Evolutionary conservation across 2,797 vertebrate genomes (phyloP).

Genomic region (Enteromius treurensis): DNA sequence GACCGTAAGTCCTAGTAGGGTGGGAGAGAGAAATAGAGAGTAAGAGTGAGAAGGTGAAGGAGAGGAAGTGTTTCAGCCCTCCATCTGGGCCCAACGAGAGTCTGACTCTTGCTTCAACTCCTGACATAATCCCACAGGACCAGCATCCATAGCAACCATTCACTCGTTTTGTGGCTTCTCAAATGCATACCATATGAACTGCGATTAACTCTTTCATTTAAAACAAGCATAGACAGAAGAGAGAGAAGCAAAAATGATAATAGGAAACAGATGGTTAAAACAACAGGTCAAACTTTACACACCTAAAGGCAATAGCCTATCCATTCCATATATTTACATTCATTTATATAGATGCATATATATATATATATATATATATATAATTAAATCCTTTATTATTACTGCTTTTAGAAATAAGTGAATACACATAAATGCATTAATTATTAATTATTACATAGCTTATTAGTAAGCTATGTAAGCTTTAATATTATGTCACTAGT

Average conservation of each 20-base stretch:
- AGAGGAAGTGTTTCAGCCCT: slow-evolving; percentile 60
- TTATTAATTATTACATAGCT: neutral
- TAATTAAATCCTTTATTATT: too few species aligned
- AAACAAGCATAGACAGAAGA: slow-evolving; percentile 47
- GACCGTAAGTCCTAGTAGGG: slow-evolving; percentile 45
- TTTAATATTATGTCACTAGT: too few species aligned
- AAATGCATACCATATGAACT: slow-evolving; percentile 63
- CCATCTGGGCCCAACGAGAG: slow-evolving; percentile 64
- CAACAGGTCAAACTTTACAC: slow-evolving; percentile 44
- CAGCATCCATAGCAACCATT: slow-evolving; percentile 61
- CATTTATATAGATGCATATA: neutral
- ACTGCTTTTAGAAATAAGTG: too few species aligned
- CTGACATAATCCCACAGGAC: slow-evolving; percentile 51
- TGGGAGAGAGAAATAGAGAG: slow-evolving; percentile 47
- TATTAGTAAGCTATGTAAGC: too few species aligned
- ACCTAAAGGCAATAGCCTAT: neutral
- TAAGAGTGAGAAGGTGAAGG: slow-evolving; percentile 44
- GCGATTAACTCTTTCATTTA: slow-evolving; percentile 64
- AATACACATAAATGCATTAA: too few species aligned
- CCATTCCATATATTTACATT: neutral
- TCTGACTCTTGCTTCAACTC: slow-evolving; percentile 58
- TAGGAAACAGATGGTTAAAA: slow-evolving; percentile 65
- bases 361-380: too few species aligned
- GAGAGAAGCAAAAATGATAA: slow-evolving; percentile 55
- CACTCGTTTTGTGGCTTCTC: slow-evolving; percentile 54